Evolutionary conservation across 2,888 invertebrate species (phyloP), one percentile per base, ranked within the genome.

Genomic region (Drosophila siamana): DNA sequence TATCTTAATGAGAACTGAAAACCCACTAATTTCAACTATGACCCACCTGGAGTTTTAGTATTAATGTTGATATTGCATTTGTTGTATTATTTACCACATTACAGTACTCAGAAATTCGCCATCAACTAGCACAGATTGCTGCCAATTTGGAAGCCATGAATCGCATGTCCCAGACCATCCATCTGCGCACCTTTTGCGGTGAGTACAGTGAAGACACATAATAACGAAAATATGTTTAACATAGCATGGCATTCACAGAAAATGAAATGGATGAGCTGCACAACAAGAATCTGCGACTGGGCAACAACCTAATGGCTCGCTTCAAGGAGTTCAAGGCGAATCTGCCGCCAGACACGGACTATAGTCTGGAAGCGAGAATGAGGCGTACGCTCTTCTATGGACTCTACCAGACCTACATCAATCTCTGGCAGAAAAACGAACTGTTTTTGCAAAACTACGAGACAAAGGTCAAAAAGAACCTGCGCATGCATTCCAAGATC

Each of bases 351-450:
- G 90, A 91, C 19, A 90, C 90, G 30, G 92, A 92, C 57, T 91
- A 89, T 63, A 86, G 86, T 24, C 72, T 92, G 16, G 91, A 92
- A 78, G 91, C 92, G n/a, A 86, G 92, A 61, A 92, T 92, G 88
- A 92, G 91, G 60, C 88, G 92, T 15, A 91, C 91, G 0, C 73
- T 92, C 2, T 92, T 92, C 67, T 91, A 92, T 67, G 92, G 92
- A 7, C 85, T 92, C 2, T 89, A 92, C 59, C 91, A 92, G 76
- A 91, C 90, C 16, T 92, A 91, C 33, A 88, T 92, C 13, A 90
- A 91, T 80, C 89, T 92, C 6, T 92, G 92, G 92, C 89, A 89
- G 24, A 89, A 87, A 62, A 92, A 92, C 75, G 92, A 92, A 55
- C 51, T 77, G 11, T 92, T 92, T 60, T 80, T 92, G 33, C 89